Evolutionary conservation across 1,140 invertebrate genomes (phyloP), one percentile per base, ranked within the genome.

Genomic region (Drosophila sturtevanti): DNA sequence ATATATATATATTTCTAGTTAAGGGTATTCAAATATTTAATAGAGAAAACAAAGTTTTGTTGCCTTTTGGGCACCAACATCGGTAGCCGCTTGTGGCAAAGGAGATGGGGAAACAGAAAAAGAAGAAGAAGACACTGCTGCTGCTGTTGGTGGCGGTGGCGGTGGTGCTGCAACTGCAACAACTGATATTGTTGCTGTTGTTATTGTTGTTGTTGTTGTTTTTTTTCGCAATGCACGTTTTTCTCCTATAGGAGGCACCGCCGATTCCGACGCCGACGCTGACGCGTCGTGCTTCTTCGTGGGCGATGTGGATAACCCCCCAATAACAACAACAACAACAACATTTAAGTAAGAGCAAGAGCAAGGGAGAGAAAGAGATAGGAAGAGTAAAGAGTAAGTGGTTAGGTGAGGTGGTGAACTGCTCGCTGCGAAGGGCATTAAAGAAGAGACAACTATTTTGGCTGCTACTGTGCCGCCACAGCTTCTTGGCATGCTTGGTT

Each of bases 401-500:
- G 4, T 31, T 1, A 35, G 24, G 16, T 37, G 14, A 22, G 37
- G 14, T 34, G 37, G 56, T 65, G 6, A 16, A 48, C 62, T 2
- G 37, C 14, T 7, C 3, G n/a, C 5, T 31, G 27, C 27, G 14
- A n/a, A 16, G 41, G 0, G 41, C 2, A 48, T 48, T 48, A 9
- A 18, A 48, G 41, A 48, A 48, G 41, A 68, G 61, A 85, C 78
- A 85, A 86, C 78, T 86, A 86, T 86, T 86, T 86, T 87, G 82
- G 82, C 82, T 79, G 82, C 82, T 86, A 86, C 82, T 86, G 82
- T 86, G 81, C 78, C 80, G 81, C 78, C 80, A 84, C 68, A 38
- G 59, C 44, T 44, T 34, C 52, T 59, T 79, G 72, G 77, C 80
- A 85, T 84, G 81, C 72, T 59, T 79, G 77, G 81, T 80, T 84